Evolutionary conservation across 2,797 vertebrate species (phyloP).

Genomic region (Chromobotia macracanthus): DNA sequence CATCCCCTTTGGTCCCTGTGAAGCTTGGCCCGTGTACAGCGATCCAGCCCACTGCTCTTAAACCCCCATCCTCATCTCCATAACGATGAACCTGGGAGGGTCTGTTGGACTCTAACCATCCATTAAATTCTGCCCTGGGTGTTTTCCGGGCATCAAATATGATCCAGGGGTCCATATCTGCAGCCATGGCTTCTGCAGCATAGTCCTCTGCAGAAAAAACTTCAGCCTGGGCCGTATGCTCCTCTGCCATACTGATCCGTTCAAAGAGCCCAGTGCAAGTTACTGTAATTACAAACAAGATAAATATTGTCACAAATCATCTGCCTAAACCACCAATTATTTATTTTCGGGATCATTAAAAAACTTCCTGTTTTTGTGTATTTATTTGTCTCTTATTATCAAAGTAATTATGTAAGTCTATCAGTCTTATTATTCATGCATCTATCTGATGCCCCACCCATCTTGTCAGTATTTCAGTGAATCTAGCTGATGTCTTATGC

Average conservation of each 20-base stretch:
- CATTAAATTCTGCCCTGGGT: conserved; percentile 81
- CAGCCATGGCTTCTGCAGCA: conserved; percentile 88
- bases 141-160: conserved; percentile 83
- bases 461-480: too few relatives aligned
- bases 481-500: too few relatives aligned
- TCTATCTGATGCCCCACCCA: too few relatives aligned
- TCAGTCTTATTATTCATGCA: background rate
- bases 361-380: background rate
- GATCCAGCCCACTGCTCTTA: conserved; percentile 86
- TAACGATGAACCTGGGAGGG: conserved; percentile 84
- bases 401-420: too few relatives aligned
- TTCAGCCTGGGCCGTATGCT: conserved; percentile 54
- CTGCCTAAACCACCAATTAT: too few relatives aligned
- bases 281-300: background rate
- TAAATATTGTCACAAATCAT: background rate
- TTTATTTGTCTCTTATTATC: background rate
- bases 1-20: conserved; percentile 65
- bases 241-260: conserved; percentile 60
- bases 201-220: conserved; percentile 76
- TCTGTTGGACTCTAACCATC: conserved; percentile 87
- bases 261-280: too few relatives aligned
- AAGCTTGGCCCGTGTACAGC: conserved; percentile 76
- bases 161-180: conserved; percentile 92
- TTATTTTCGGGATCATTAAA: too few relatives aligned
- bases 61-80: conserved; percentile 73